These are phyloP conservation scores for Samia ricini DNA, from an alignment of 1,140 invertebrate genomes.

Conservation along the genomic window DNA sequence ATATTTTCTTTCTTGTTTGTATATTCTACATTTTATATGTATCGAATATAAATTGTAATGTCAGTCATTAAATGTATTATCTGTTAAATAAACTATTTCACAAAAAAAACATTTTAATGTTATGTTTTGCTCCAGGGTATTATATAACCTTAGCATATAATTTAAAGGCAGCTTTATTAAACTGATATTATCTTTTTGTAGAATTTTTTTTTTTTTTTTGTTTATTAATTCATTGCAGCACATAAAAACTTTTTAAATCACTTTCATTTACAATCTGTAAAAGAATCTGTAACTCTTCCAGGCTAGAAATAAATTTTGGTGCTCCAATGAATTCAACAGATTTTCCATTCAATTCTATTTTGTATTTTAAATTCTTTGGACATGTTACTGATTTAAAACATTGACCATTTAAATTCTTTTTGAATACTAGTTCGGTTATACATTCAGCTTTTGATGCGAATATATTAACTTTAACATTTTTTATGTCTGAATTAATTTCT, in stretches of 20 bases:
- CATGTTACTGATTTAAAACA: conserved; percentile 66
- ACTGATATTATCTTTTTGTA: background rate
- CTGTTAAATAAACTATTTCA: too few relatives aligned
- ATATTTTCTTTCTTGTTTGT: background rate
- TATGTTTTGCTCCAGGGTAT: background rate
- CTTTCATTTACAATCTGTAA: conserved; percentile 75
- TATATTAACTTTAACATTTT: conserved; percentile 15
- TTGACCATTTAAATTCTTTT: conserved; percentile 56
- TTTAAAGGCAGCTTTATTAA: too few relatives aligned
- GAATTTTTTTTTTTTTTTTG: background rate
- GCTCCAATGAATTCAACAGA: conserved; percentile 71
- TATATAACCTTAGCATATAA: conserved; percentile 8
- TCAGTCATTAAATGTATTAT: background rate
- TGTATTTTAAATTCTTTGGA: conserved; percentile 67
- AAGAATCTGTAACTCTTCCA: conserved; percentile 72
- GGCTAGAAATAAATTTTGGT: conserved; percentile 66
- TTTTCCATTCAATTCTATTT: conserved; percentile 64
- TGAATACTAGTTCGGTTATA: conserved; percentile 66
- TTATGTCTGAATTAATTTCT: conserved; percentile 23
- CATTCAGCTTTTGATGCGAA: conserved; percentile 18
- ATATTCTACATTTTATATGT: background rate
- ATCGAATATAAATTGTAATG: background rate
- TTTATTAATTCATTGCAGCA: conserved; percentile 45
- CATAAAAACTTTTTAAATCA: conserved; percentile 66
- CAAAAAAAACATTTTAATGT: conserved; percentile 1